phyloP scores from a whole-genome alignment of 2,113 vertebrate species.

The Cyanoramphus novaezelandiae region DNA sequence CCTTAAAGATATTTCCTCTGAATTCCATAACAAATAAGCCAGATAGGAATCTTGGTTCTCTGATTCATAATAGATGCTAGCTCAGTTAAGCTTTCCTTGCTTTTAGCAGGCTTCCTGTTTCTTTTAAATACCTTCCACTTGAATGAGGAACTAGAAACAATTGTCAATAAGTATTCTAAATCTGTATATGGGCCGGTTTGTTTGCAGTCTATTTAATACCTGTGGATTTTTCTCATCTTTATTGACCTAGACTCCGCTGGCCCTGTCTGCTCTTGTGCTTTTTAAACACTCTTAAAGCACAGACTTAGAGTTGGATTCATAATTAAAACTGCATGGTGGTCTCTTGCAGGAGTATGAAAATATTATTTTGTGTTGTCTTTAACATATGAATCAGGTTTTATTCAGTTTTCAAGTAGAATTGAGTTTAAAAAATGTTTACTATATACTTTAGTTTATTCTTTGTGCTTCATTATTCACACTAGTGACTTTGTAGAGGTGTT shows the following conservation, averaged over 20 bases:
- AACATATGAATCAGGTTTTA: background rate
- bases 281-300: background rate
- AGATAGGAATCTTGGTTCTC: conserved; percentile 33
- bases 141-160: conserved; percentile 26
- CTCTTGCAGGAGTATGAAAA: background rate
- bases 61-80: conserved; percentile 35
- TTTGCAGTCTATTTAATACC: background rate
- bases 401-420: background rate
- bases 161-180: conserved; percentile 24
- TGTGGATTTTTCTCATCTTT: background rate
- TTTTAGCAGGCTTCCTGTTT: conserved; percentile 49
- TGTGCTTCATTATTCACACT: background rate
- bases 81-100: conserved; percentile 7
- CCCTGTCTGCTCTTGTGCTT: background rate
- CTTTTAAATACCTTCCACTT: conserved; percentile 19
- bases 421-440: background rate
- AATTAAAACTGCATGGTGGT: background rate
- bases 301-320: background rate
- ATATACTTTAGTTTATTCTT: background rate
- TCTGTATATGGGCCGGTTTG: background rate
- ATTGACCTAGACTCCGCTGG: background rate
- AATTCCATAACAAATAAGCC: conserved; percentile 4
- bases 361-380: background rate
- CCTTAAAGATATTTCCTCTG: background rate
- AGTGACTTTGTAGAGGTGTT: background rate